Percentiles rank a stretch among this genome's conserved stretches.
Evolutionary conservation across 2,113 vertebrate species (phyloP).

Genomic region (Saguinus imperator): DNA sequence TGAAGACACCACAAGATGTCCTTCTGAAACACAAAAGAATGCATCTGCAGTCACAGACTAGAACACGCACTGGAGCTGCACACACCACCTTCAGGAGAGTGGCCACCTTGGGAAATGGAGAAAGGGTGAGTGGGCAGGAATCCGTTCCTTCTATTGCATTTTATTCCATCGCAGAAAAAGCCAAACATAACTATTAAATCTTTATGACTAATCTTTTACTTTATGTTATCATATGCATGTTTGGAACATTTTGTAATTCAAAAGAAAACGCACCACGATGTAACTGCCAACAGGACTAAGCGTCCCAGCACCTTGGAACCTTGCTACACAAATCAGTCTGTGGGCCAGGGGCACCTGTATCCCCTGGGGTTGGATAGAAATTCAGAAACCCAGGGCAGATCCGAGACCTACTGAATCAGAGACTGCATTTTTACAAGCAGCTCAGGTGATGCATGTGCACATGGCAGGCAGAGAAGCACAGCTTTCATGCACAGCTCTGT

Average conservation of each 20-base stretch:
- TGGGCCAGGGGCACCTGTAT: accelerated
- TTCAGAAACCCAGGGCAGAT: accelerated
- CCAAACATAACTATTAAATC: not conserved
- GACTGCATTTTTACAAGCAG: not conserved
- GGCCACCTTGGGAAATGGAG: not conserved
- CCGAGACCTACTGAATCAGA: not conserved
- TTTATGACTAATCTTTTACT: not conserved
- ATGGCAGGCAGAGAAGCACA: accelerated
- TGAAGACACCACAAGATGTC: not conserved
- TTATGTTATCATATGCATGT: not conserved
- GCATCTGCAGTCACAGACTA: not conserved
- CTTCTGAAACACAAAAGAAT: not conserved
- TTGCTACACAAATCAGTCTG: not conserved
- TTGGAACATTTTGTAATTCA: not conserved
- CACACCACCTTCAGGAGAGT: not conserved
- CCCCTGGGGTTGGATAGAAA: not conserved
- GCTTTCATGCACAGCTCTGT: accelerated
- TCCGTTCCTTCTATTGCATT: not conserved
- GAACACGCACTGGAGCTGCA: accelerated
- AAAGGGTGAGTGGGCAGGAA: not conserved
- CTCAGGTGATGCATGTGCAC: accelerated
- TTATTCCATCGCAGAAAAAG: not conserved
- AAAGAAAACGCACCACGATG: not conserved
- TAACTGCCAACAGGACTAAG: not conserved
- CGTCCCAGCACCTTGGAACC: not conserved